Base-by-base conservation (phyloP, 37 sponge, comb jelly and placozoan species). In the Halichondria panicea region DNA sequence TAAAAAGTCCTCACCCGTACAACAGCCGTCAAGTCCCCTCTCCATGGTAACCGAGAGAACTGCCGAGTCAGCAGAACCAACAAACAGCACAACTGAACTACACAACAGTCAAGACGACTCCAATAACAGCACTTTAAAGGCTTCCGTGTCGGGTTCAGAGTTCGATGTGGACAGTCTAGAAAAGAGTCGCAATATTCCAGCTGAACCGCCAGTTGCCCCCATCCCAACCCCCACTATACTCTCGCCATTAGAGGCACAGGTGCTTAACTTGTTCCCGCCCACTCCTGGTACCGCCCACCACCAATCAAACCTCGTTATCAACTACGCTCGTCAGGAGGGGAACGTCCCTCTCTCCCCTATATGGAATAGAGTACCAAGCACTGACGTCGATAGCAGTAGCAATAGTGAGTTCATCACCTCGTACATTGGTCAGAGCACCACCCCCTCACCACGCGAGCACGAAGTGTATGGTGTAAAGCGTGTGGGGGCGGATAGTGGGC, bases 291-390 rank as follows among this genome's bases (percentile, higher is more conserved):
- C 38, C 24, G 22, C 18, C 1, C 58, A 9, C 32, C 73, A 27
- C 4, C 37, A 31, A 2, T 68, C 79, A 68, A 88, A 88, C 46
- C 66, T 69, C 9, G 65, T 89, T 13, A 43, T 89, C 46, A 79
- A 84, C 70, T 70, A 75, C 37, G 85, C 81, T 9, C 27, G 39
- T 6, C 37, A 22, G 8, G 70, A 84, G 3, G 63, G 71, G 24
- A 54, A 72, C 39, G 38, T 35, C 24, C 75, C 81, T 0, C 76
- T 89, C 12, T 89, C 90, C 7, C 90, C 90, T 12, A 89, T 89
- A 30, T 89, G 90, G 90, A 66, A 88, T 52, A 66, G 68, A 9
- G 62, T 59, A 48, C 83, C 68, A 12, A 59, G 76, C 27, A 25
- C 74, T 3, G 57, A 82, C 12, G 69, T 82, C 1, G 88, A 76